Conservation (phyloP, 92 coral and sea anemone genomes). For the Heliopora coerulea region DNA sequence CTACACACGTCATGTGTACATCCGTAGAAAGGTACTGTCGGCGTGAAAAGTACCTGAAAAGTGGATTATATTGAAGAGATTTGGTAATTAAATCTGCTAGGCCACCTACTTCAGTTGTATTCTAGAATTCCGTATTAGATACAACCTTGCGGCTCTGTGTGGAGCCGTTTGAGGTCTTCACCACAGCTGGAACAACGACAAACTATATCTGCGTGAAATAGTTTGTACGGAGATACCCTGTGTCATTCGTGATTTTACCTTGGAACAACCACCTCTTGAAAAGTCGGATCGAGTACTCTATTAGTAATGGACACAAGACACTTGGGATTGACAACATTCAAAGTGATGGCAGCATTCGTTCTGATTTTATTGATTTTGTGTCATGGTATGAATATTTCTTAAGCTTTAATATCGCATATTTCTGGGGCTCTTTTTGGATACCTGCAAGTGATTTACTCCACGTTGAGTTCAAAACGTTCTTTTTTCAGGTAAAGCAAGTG, state of each 20-base stretch:
- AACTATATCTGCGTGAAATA: constrained; percentile 9
- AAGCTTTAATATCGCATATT: too few species aligned
- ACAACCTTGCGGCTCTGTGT: constrained; percentile 24
- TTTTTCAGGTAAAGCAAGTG: neutral
- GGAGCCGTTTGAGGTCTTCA: constrained; percentile 22
- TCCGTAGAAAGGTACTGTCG: neutral
- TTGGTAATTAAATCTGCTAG: neutral
- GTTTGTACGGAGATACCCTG: neutral
- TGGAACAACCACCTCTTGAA: neutral
- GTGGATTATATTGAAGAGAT: neutral
- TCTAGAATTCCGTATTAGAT: neutral
- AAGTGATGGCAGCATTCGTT: neutral
- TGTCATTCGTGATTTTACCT: neutral
- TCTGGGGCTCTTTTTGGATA: too few species aligned
- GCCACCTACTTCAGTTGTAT: constrained; percentile 18
- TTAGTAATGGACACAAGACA: neutral
- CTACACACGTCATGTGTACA: too few species aligned
- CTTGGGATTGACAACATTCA: neutral
- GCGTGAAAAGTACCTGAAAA: neutral
- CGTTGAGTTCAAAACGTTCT: neutral
- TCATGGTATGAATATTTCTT: neutral
- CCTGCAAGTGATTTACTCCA: neutral
- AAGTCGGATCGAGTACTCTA: neutral
- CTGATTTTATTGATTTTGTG: neutral
- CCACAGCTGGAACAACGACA: constrained; percentile 30